Conservation (phyloP, 53 echinoderm and acorn worm genomes). For the Luidia sarsii region DNA sequence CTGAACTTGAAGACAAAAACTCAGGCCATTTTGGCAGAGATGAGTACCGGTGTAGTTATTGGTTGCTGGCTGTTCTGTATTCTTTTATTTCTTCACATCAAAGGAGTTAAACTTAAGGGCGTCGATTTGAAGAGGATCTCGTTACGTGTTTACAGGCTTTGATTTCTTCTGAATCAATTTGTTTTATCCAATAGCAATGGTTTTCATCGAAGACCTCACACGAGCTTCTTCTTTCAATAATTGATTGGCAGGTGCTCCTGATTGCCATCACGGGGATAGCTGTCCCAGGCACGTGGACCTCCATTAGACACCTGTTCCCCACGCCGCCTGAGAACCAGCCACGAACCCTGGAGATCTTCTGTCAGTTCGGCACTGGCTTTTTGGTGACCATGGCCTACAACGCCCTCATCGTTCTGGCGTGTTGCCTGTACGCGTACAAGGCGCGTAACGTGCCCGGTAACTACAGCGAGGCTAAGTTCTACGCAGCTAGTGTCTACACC, state of each 20-base stretch:
- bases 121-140: too few species aligned
- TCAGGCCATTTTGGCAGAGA: too few species aligned
- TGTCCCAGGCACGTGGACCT: conserved; percentile 10
- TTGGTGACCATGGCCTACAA: conserved; percentile 17
- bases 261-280: conserved; percentile 9
- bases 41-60: too few species aligned
- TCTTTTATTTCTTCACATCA: too few species aligned
- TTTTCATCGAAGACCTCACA: background rate
- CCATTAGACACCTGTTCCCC: conserved; percentile 14
- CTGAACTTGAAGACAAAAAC: too few species aligned
- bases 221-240: background rate
- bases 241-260: background rate
- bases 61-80: too few species aligned
- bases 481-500: conserved; percentile 52
- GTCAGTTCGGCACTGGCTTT: conserved; percentile 1
- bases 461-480: conserved; percentile 51
- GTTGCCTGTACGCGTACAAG: conserved; percentile 19
- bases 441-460: conserved; percentile 44
- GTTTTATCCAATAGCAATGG: background rate
- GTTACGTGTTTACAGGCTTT: too few species aligned
- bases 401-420: background rate
- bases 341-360: conserved; percentile 26
- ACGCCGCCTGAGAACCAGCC: background rate
- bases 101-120: too few species aligned
- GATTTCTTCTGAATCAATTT: too few species aligned